Base-by-base conservation (phyloP, 2,113 vertebrate genomes). In the Rhinolophus sinicus region DNA sequence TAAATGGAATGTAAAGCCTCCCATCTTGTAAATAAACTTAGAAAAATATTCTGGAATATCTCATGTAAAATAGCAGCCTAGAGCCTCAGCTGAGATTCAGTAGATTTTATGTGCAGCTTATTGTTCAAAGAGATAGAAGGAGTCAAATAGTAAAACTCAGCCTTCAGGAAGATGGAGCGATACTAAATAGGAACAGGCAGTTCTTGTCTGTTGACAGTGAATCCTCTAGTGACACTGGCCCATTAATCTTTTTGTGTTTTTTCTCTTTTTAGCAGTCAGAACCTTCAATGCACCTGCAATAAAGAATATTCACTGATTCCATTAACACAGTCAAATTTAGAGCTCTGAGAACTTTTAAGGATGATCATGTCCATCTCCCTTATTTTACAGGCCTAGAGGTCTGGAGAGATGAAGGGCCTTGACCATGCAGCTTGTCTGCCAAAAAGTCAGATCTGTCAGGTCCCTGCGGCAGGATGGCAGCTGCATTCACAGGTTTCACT, bases 21-120 rank as follows among this genome's bases (percentile, higher is more conserved):
- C 30, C 33, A 40, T 92, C 82, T 96, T 96, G 6, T 93, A 96
- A 88, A 93, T 94, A 95, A 97, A 91, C 67, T 88, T 97, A 73
- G 88, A 83, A 93, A 94, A 92, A 96, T 91, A 83, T 86, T 91
- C 88, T 89, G 22, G n/a, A 91, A 69, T 94, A 70, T 72, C 77
- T 93, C 75, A 52, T 84, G 88, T 58, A 96, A 88, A 96, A 54
- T 26, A 72, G 75, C 76, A 87, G 78, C 70, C 81, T 76, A 38
- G 33, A 90, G 70, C 85, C 56, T 47, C 64, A 81, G 24, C 40
- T 76, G 69, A 96, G 44, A 83, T 70, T 92, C 58, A 77, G 6
- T 76, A 86, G 95, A 81, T 75, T 93, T 94, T 92, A 94, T 73
- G 83, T 56, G 35, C 67, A 91, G 67, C 56, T 38, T 86, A 16